phyloP scores from a whole-genome alignment of 1,140 invertebrate genomes.

The Elymnias hypermnestra region DNA sequence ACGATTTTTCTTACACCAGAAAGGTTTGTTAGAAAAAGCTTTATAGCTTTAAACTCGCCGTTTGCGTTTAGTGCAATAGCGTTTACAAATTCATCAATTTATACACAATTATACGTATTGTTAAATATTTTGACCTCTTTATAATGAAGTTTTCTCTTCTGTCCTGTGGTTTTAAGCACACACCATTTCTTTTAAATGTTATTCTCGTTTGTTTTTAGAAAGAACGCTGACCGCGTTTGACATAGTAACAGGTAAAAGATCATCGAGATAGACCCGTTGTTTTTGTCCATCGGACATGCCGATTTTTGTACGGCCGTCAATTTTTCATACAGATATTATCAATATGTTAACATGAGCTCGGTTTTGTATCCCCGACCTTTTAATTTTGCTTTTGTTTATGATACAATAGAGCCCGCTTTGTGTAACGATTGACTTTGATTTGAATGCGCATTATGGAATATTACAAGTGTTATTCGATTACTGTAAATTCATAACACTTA shows the following conservation, averaged over 20 bases:
- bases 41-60: no score
- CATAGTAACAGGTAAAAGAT: slow-evolving; percentile 35
- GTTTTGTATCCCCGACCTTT: slow-evolving; percentile 26
- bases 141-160: no score
- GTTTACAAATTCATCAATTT: no score
- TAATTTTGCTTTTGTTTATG: slow-evolving; percentile 3
- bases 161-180: no score
- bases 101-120: no score
- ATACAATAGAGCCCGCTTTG: slow-evolving; percentile 17
- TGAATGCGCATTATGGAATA: background rate
- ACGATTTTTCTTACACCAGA: no score
- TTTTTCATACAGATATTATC: slow-evolving; percentile 57
- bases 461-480: background rate
- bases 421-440: slow-evolving; percentile 2
- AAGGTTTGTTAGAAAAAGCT: no score
- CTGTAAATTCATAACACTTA: background rate
- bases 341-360: slow-evolving; percentile 37
- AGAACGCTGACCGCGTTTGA: slow-evolving; percentile 13
- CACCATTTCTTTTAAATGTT: background rate
- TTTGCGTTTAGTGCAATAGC: no score
- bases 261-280: slow-evolving; percentile 32
- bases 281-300: slow-evolving; percentile 41
- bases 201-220: background rate
- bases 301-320: slow-evolving; percentile 47
- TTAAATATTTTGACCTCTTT: no score